Evolutionary conservation across 2,113 vertebrate species (phyloP), one percentile per base, ranked within the genome.

Genomic region (Pheucticus melanocephalus): DNA sequence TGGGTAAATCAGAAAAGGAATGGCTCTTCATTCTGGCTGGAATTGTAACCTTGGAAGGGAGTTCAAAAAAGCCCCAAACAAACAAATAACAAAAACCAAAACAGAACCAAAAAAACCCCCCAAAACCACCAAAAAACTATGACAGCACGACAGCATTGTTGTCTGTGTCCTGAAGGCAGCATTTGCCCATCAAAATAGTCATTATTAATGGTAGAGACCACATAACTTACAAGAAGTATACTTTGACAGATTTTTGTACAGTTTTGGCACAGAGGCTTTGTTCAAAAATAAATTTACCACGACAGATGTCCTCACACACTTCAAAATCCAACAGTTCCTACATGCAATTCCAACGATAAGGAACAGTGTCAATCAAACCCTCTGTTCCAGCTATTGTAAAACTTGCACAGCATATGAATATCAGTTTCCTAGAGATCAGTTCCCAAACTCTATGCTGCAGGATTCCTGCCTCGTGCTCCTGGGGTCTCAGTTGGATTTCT

Each of bases 301-400:
- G 87, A 85, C 94, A 97, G 95, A 96, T 96, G 94, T 87, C 96
- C 85, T 87, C 93, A 51, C n/a, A 89, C 33, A 11, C 77, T 83
- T 92, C 73, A 65, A 79, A 94, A 92, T 69, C 59, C 73, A 92
- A 85, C 82, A 89, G 78, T 51, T 90, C 91, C 69, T 88, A 48
- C 69, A 64, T 81, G 65, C 80, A 91, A 53, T 63, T 87, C 85
- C 82, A 96, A 44, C 9, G 63, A 71, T 73, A 64, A 86, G 63
- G 70, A 92, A 95, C 6, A 33, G 64, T 96, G 94, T 85, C 96
- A 96, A 96, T 97, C 94, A 96, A 95, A 80, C 35, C 37, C 51
- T 71, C 25, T 6, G 16, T 39, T 89, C 88, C 92, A 89, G 92
- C 82, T 71, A 92, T 75, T 80, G 76, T 89, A 70, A 87, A 96